Evolutionary conservation across 2,797 vertebrate genomes (phyloP).

Genomic region (Nothura maculosa): DNA sequence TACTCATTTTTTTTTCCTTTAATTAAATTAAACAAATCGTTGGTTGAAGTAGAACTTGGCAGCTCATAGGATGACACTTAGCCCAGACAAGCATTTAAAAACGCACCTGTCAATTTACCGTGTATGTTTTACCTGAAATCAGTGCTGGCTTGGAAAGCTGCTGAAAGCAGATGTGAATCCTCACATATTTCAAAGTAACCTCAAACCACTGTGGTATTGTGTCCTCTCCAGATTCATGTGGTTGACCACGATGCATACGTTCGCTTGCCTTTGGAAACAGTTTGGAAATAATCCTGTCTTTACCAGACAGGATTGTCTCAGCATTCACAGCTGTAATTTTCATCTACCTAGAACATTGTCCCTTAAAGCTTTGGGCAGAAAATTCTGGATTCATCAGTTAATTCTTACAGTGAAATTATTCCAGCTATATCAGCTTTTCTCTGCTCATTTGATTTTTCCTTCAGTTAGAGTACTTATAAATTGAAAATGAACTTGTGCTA

Average conservation of each 20-base stretch:
- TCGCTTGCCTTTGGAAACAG: slow-evolving; percentile 60
- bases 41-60: slow-evolving; percentile 26
- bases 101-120: slow-evolving; percentile 49
- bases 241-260: slow-evolving; percentile 29
- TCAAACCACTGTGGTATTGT: slow-evolving; percentile 21
- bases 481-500: slow-evolving; percentile 66
- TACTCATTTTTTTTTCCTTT: neutral
- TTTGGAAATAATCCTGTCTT: slow-evolving; percentile 38
- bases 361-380: slow-evolving; percentile 39
- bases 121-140: slow-evolving; percentile 37
- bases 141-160: slow-evolving; percentile 20
- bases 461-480: slow-evolving; percentile 29
- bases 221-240: slow-evolving; percentile 20
- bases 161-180: slow-evolving; percentile 38
- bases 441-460: slow-evolving; percentile 22
- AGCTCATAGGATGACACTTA: slow-evolving; percentile 42
- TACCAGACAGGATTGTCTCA: slow-evolving; percentile 17
- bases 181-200: slow-evolving; percentile 7
- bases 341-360: slow-evolving; percentile 36
- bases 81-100: slow-evolving; percentile 31
- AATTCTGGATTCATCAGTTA: slow-evolving; percentile 49
- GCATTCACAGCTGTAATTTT: slow-evolving; percentile 29
- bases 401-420: slow-evolving; percentile 48
- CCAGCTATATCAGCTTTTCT: slow-evolving; percentile 51
- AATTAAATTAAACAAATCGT: slow-evolving; percentile 27